Conservation (phyloP, 1,140 invertebrate genomes). For the Oreohelix idahoensis region DNA sequence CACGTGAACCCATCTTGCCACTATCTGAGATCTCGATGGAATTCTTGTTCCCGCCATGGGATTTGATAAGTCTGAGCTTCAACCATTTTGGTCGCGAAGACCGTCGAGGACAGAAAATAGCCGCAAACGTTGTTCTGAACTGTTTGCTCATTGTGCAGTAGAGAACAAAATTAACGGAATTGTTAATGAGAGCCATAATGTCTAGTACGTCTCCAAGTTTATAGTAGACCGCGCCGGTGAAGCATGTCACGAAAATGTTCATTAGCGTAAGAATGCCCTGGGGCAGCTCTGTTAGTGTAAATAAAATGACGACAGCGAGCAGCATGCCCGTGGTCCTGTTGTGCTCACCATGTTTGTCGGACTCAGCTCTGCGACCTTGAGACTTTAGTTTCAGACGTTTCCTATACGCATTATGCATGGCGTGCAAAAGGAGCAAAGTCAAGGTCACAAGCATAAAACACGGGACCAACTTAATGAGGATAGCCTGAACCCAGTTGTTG, state of each 20-base stretch:
- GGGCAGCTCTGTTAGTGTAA: constrained; percentile 90
- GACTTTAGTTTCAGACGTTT: constrained; percentile 67
- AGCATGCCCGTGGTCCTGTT: constrained; percentile 93
- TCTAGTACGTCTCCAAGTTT: constrained; percentile 92
- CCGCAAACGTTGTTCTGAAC: constrained; percentile 87
- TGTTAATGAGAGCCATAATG: constrained; percentile 90
- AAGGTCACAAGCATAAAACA: constrained; percentile 73
- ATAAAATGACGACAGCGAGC: constrained; percentile 87
- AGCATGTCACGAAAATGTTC: constrained; percentile 53
- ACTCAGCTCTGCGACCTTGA: constrained; percentile 66
- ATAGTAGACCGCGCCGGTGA: constrained; percentile 70
- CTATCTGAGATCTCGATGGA: not conserved
- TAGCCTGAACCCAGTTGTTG: constrained; percentile 70
- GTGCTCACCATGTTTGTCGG: constrained; percentile 74
- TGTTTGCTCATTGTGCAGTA: constrained; percentile 95
- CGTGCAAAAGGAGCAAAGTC: constrained; percentile 72
- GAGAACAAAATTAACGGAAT: constrained; percentile 92
- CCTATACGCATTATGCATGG: constrained; percentile 73
- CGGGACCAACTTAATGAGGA: constrained; percentile 72
- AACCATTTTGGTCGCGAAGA: constrained; percentile 59
- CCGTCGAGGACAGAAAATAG: constrained; percentile 65
- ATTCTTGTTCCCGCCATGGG: not conserved
- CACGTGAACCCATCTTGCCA: not conserved
- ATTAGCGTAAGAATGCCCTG: constrained; percentile 72
- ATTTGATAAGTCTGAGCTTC: constrained; percentile 52